These are phyloP conservation scores for Holotrichia oblita DNA, from an alignment of 1,140 invertebrate species.

Conservation along the genomic window DNA sequence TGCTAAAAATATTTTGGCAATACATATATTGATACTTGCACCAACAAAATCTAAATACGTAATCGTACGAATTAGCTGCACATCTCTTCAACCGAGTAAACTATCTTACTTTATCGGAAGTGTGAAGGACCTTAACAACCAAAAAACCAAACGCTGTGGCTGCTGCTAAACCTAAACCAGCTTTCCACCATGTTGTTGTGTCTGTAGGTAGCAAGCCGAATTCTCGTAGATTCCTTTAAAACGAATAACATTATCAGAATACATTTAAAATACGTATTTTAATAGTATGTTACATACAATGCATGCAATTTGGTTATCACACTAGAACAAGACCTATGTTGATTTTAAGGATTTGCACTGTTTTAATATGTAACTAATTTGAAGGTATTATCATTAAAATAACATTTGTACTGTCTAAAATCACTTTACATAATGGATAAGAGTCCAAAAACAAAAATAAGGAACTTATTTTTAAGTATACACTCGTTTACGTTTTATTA, in stretches of 20 bases:
- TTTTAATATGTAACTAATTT: too few relatives aligned
- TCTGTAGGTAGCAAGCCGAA: constrained; percentile 81
- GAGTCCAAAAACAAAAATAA: too few relatives aligned
- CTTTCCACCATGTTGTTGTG: constrained; percentile 85
- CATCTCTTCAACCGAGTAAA: not conserved
- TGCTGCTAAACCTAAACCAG: constrained; percentile 86
- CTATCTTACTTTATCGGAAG: constrained; percentile 65
- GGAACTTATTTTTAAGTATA: too few relatives aligned
- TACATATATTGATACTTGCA: constrained; percentile 29
- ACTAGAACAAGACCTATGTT: too few relatives aligned
- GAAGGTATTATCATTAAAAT: too few relatives aligned
- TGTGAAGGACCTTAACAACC: constrained; percentile 76
- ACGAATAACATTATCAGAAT: constrained; percentile 14
- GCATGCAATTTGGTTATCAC: too few relatives aligned
- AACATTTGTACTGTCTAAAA: too few relatives aligned
- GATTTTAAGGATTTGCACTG: too few relatives aligned
- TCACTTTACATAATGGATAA: too few relatives aligned
- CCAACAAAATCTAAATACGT: constrained; percentile 28
- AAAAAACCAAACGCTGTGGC: constrained; percentile 86
- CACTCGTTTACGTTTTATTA: too few relatives aligned
- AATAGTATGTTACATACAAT: not conserved
- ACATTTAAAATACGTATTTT: not conserved
- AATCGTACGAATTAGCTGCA: not conserved
- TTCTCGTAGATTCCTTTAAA: constrained; percentile 73
- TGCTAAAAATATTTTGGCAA: constrained; percentile 40